Percentiles rank a stretch among this genome's conserved stretches.
These are phyloP conservation scores for Agrotis ipsilon DNA, from an alignment of 2,888 invertebrate genomes.

Conservation along the genomic window DNA sequence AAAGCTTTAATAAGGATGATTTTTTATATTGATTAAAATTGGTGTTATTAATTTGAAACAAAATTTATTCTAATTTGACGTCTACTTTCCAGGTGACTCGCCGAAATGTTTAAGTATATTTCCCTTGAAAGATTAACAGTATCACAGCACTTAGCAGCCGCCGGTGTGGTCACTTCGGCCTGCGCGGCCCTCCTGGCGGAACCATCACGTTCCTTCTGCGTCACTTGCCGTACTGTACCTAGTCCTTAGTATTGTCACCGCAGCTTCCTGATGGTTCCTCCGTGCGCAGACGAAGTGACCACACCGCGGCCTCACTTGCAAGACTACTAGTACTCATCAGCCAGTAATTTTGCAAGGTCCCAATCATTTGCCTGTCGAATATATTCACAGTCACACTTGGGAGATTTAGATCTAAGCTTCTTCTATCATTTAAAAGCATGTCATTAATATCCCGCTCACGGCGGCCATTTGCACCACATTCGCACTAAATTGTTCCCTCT, in stretches of 20 bases:
- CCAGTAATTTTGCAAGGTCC: conserved; percentile 88
- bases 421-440: conserved; percentile 88
- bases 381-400: conserved; percentile 87
- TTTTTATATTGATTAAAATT: conserved; percentile 79
- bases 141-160: conserved; percentile 87
- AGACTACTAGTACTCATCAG: conserved; percentile 81
- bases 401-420: conserved; percentile 89
- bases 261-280: conserved; percentile 69
- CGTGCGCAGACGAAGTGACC: conserved; percentile 75
- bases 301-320: conserved; percentile 85
- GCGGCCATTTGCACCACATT: conserved; percentile 75
- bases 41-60: conserved; percentile 87
- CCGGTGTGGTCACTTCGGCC: conserved; percentile 80
- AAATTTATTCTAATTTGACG: conserved; percentile 90
- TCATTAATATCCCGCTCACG: conserved; percentile 85
- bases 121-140: conserved; percentile 85
- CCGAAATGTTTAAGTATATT: conserved; percentile 88
- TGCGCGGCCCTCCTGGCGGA: conserved; percentile 66
- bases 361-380: conserved; percentile 88
- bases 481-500: conserved; percentile 52
- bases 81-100: conserved; percentile 91
- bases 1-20: conserved; percentile 70
- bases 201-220: conserved; percentile 65
- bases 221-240: neutral
- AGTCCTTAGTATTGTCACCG: conserved; percentile 14